Evolutionary conservation across 2,888 invertebrate genomes (phyloP).

Genomic region (Scaptomyza cyrtandrae): DNA sequence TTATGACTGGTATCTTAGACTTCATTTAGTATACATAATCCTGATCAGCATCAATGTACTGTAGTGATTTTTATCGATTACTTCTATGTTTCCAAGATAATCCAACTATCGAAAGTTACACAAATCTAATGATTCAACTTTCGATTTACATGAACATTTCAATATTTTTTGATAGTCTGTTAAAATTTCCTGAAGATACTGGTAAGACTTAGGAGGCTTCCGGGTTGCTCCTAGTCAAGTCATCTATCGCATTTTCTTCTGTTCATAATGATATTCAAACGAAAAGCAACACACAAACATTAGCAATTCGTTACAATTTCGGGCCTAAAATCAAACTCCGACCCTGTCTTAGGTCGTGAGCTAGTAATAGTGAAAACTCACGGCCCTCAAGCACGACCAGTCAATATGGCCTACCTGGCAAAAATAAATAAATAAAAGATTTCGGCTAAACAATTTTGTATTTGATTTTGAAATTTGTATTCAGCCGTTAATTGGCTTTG

Average conservation of each 20-base stretch:
- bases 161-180: too few relatives aligned
- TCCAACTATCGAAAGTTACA: too few relatives aligned
- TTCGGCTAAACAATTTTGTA: slow-evolving; percentile 33
- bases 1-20: too few relatives aligned
- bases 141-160: too few relatives aligned
- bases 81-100: too few relatives aligned
- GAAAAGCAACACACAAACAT: slow-evolving; percentile 40
- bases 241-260: not conserved
- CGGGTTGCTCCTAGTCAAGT: not conserved
- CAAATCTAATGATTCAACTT: too few relatives aligned
- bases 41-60: too few relatives aligned
- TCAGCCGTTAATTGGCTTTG: slow-evolving; percentile 78
- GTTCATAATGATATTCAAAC: slow-evolving; percentile 38
- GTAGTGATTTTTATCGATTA: too few relatives aligned
- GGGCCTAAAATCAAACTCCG: slow-evolving; percentile 10
- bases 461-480: slow-evolving; percentile 78
- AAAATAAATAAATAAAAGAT: slow-evolving; percentile 27
- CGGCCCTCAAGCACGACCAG: slow-evolving; percentile 25
- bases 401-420: slow-evolving; percentile 31
- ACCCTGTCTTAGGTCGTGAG: slow-evolving; percentile 18
- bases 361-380: slow-evolving; percentile 55
- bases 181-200: too few relatives aligned
- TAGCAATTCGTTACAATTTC: slow-evolving; percentile 2
- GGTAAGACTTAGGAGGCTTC: not conserved
- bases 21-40: too few relatives aligned